Base-by-base conservation (phyloP, 2,113 vertebrate species). In the Piprites chloris region DNA sequence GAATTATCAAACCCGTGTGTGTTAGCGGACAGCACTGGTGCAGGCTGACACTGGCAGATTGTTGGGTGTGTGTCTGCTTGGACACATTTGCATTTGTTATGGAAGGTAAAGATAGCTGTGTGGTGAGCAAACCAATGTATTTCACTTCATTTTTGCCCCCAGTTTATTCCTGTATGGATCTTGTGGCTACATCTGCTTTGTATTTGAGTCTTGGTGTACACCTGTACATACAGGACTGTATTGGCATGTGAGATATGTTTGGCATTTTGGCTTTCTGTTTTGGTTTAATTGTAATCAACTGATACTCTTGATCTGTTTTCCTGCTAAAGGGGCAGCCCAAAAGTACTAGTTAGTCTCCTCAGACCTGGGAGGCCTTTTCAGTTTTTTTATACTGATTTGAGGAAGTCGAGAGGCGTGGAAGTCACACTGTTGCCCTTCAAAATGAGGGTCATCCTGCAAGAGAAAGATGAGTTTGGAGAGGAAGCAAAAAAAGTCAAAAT, bases 151-250 rank as follows among this genome's bases (percentile, higher is more conserved):
- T 82, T 72, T 17, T 82, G 83, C 12, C 42, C 4, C 28, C 11
- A 41, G 50, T 73, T 83, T 66, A n/a, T 77, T 85, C 50, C 42
- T 59, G 5, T 24, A 0, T 5, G 4, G 9, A 20, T 8, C 5
- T 65, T 53, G 41, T 37, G 81, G 30, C 37, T 10, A 0, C 3
- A 3, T 37, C 55, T 22, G 17, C 37, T 56, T 42, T 61, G 55
- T 47, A 61, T 61, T 50, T 44, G 47, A 27, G 30, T 65, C 24
- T 35, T 26, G 4, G 47, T 0, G 0, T 52, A 14, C 18, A 11
- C 20, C 32, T 78, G 28, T 2, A 1, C 0, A 0, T 22, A 33
- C 42, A 55, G 42, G 41, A 11, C 50, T 66, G 18, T 41, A 3
- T 32, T 65, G 32, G 6, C 26, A 6, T 16, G 24, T 27, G 27